Conservation (phyloP, 2,797 vertebrate genomes). For the Sciurus vulgaris region DNA sequence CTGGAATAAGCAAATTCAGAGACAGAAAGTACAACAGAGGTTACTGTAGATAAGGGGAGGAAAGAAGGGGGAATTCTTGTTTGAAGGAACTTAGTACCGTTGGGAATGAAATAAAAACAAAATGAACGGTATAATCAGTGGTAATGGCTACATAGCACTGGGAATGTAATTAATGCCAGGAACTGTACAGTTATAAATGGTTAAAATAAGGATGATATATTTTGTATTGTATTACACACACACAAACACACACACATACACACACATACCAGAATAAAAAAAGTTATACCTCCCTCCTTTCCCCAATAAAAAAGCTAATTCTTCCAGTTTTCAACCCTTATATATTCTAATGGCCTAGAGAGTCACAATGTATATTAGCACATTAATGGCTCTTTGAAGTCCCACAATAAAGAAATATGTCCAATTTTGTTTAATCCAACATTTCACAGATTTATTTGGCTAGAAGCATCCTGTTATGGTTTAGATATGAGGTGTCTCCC, state of each 20-base stretch:
- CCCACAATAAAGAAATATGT: conserved; percentile 19
- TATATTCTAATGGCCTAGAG: neutral
- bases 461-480: no score
- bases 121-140: neutral
- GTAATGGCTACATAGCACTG: neutral
- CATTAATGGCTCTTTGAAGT: conserved; percentile 42
- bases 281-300: neutral
- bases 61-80: neutral
- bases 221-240: neutral
- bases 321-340: neutral
- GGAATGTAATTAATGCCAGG: neutral
- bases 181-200: neutral
- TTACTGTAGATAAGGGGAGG: neutral
- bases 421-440: conserved; percentile 36
- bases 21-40: neutral
- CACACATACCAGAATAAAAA: neutral
- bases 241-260: no score
- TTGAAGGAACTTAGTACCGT: neutral
- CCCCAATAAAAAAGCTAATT: neutral
- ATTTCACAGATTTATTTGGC: conserved; percentile 27
- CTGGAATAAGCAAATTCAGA: neutral
- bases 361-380: neutral
- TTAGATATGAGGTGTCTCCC: no score
- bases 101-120: neutral
- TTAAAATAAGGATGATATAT: conserved; percentile 6